phyloP scores from a whole-genome alignment of 2,113 vertebrate species.

The Spilogale gracilis region DNA sequence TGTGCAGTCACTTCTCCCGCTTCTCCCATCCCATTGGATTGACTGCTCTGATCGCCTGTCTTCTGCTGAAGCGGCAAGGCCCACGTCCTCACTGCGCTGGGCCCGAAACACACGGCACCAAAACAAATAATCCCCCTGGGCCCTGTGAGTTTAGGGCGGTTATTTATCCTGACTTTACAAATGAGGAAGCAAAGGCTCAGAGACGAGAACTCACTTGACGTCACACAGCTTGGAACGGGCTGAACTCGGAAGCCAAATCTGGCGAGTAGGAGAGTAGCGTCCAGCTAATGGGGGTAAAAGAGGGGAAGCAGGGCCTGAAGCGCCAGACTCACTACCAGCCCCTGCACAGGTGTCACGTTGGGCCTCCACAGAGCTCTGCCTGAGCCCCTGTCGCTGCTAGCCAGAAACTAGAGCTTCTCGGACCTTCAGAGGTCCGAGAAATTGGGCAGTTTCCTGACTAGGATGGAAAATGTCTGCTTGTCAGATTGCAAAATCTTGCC shows the following conservation, averaged over 20 bases:
- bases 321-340: conserved; percentile 9
- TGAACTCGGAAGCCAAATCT: background rate
- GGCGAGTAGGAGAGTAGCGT: background rate
- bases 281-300: background rate
- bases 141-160: background rate
- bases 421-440: conserved; percentile 73
- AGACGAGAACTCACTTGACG: background rate
- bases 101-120: background rate
- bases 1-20: too few relatives aligned
- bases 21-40: background rate
- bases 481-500: conserved; percentile 76
- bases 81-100: background rate
- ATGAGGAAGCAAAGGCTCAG: background rate
- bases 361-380: conserved; percentile 61
- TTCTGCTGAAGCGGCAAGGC: background rate
- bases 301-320: background rate
- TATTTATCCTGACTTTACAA: background rate
- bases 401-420: conserved; percentile 77
- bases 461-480: conserved; percentile 68
- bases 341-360: conserved; percentile 74
- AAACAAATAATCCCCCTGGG: background rate
- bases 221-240: background rate
- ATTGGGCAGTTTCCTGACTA: conserved; percentile 67
- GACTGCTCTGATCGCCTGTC: background rate
- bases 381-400: background rate